Base-by-base conservation (phyloP, 2,797 vertebrate species). In the Rhynchotus rufescens region DNA sequence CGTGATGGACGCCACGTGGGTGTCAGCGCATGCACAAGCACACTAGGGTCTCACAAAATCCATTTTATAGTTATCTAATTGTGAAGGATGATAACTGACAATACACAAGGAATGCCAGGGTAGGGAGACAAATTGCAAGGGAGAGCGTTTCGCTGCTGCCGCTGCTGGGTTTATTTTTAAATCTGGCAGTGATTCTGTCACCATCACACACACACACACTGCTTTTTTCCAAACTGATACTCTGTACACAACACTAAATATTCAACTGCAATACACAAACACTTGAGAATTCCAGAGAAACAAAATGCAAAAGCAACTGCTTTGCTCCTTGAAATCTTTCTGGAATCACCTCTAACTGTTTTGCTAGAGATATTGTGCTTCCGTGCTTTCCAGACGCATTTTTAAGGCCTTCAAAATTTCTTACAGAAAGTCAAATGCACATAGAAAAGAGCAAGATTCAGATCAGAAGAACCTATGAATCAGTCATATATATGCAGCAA, bases 1-100 rank as follows among this genome's bases (percentile, higher is more conserved):
- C 95, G 90, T 94, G 89, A 96, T 52, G 77, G 44, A 90, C 59
- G 91, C 96, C 96, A 95, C 96, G 92, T 96, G 97, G 57, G 5
- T 95, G 77, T 88, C 88, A 80, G 77, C 84, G 91, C 74, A 89
- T 89, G 91, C 93, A 76, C 80, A 94, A 92, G 77, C 78, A 42
- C 59, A 93, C 93, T 88, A 94, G 89, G 40, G 90, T 94, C 78
- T 84, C 86, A 92, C 76, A 92, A 81, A 95, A 95, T 84, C 91
- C 14, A 87, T 85, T 92, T 92, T 82, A 88, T 67, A 96, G 91
- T 84, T 86, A 93, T 94, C 97, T 95, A 96, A 90, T 86, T 93
- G 93, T 88, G 92, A 96, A 95, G 90, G 80, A 93, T 12, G 7
- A 84, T 93, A 95, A 95, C 84, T 95, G 93, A 72, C 93, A 90